phyloP scores from a whole-genome alignment of 2,113 vertebrate genomes.

The Azemiops feae region DNA sequence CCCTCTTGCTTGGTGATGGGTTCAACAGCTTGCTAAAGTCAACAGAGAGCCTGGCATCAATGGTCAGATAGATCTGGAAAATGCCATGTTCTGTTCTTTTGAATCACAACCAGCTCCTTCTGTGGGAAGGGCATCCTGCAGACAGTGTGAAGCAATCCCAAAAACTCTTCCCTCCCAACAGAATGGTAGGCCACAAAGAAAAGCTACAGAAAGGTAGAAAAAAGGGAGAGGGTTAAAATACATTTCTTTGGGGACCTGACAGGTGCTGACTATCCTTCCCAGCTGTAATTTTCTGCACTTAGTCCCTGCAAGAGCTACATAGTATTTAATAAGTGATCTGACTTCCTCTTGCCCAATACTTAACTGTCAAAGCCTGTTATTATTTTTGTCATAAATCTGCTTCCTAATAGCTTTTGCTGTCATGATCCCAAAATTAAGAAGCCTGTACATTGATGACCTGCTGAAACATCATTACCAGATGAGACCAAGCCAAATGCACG shows the following conservation, averaged over 20 bases:
- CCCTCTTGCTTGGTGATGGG: not conserved
- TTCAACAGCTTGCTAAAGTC: not conserved
- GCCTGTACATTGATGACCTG: not conserved
- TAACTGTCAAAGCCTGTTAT: slow-evolving; percentile 22
- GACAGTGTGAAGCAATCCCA: not conserved
- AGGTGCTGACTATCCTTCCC: not conserved
- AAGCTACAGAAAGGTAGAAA: no score
- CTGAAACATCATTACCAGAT: not conserved
- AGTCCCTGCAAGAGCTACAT: slow-evolving; percentile 8
- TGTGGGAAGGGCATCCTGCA: no score
- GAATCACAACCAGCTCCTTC: not conserved
- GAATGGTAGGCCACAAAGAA: no score
- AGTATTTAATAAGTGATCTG: not conserved
- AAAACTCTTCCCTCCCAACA: no score
- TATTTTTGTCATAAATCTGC: slow-evolving; percentile 18
- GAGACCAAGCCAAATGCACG: not conserved
- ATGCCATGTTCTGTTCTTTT: not conserved
- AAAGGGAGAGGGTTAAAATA: no score
- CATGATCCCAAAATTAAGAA: not conserved
- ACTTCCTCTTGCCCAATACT: not conserved
- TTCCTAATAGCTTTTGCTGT: not conserved
- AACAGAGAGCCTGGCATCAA: not conserved
- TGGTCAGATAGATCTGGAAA: not conserved
- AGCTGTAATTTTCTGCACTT: not conserved
- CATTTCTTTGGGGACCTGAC: no score